These are phyloP conservation scores for Monodelphis domestica DNA, from an alignment of 2,797 vertebrate species.

Conservation along the genomic window DNA sequence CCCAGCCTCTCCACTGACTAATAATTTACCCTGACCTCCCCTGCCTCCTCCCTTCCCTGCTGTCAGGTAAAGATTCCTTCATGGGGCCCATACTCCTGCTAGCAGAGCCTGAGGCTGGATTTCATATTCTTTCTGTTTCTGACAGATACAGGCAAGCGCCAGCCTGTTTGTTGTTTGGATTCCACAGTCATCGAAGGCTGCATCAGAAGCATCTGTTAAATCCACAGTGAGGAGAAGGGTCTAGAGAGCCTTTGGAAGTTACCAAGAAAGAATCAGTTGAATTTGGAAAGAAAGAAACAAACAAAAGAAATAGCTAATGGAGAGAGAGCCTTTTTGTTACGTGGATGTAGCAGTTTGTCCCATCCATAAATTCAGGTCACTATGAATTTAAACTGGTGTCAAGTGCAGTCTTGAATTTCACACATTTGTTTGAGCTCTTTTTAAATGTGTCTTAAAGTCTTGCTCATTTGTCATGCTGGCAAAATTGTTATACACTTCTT, in stretches of 20 bases:
- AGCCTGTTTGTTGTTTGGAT: slow-evolving; percentile 46
- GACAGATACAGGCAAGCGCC: slow-evolving; percentile 37
- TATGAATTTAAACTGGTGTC: slow-evolving; percentile 47
- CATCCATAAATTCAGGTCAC: slow-evolving; percentile 51
- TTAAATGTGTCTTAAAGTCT: slow-evolving; percentile 27
- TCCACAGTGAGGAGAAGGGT: slow-evolving; percentile 39
- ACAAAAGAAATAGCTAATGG: slow-evolving; percentile 48
- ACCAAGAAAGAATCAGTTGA: slow-evolving; percentile 49
- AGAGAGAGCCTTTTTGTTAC: slow-evolving; percentile 54
- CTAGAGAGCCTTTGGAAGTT: slow-evolving; percentile 37
- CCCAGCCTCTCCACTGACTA: background rate
- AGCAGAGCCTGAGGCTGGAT: background rate
- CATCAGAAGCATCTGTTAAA: slow-evolving; percentile 35
- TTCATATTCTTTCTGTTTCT: slow-evolving; percentile 1
- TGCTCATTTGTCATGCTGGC: slow-evolving; percentile 7
- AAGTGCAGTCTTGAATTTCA: slow-evolving; percentile 17
- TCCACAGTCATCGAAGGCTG: slow-evolving; percentile 34
- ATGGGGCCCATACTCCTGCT: background rate
- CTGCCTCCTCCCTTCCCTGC: background rate
- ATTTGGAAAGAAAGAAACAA: slow-evolving; percentile 59
- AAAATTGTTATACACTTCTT: slow-evolving; percentile 30
- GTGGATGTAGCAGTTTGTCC: slow-evolving; percentile 50
- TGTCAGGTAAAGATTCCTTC: background rate
- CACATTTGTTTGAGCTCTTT: slow-evolving; percentile 26
- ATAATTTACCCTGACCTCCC: background rate